Evolutionary conservation across 2,113 vertebrate genomes (phyloP), one percentile per base, ranked within the genome.

Genomic region (Cepphus grylle): DNA sequence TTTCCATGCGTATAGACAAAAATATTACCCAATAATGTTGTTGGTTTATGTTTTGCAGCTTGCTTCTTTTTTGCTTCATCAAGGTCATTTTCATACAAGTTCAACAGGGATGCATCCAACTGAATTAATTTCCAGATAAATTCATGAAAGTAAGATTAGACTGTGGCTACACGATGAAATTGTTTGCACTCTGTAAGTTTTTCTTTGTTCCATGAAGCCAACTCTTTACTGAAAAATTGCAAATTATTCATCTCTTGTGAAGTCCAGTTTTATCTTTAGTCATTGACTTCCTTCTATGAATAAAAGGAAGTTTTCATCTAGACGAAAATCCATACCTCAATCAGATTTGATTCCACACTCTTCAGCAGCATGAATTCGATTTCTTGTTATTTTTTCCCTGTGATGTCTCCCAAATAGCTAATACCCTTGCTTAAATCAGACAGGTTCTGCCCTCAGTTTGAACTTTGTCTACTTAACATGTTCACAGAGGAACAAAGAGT

Each of bases 401-500:
- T 56, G 43, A 52, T 66, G 7, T 66, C 63, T 92, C 65, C 74
- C n/a, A 79, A 86, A 88, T 14, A 71, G 19, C 38, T 78, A 62
- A 92, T 40, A 71, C 4, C 45, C 18, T 47, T 88, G 30, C 12
- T 36, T 47, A 83, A 94, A 58, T 56, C 47, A n/a, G n/a, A n/a
- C n/a, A n/a, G n/a, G n/a, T n/a, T n/a, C n/a, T n/a, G n/a, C 9
- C 4, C 73, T 90, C 74, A 88, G 93, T 94, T 81, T 88, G 82
- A 94, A 86, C 69, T 91, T 92, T 88, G 43, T 91, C 94, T 84
- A 56, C 40, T 71, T 66, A 30, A 55, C 18, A 40, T 18, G 30
- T 56, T 85, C 73, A 65, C 47, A 91, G 30, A 93, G 72, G 80
- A 96, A 94, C 81, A 90, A 86, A 90, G 85, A 93, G 63, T 86